Evolutionary conservation across 2,113 vertebrate species (phyloP).

Genomic region (Symphodus melops): DNA sequence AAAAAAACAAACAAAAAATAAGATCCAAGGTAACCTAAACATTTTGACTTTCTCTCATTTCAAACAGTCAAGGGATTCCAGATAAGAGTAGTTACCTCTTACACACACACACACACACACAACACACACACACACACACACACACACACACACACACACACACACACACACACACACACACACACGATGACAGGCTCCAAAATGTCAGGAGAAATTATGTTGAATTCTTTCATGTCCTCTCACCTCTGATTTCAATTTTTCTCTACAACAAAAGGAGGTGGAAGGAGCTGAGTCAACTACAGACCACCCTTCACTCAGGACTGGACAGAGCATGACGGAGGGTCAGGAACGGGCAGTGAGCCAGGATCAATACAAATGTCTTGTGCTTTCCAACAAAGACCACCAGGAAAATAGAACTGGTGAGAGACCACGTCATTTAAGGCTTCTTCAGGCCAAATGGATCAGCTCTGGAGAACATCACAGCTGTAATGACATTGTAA

Average conservation of each 20-base stretch:
- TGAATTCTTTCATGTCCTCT: slow-evolving; percentile 7
- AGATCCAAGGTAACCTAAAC: too few species aligned
- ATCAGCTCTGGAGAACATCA: slow-evolving; percentile 28
- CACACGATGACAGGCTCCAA: background rate
- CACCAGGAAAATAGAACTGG: slow-evolving; percentile 76
- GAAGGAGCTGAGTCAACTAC: slow-evolving; percentile 52
- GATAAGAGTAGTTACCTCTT: background rate
- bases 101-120: background rate
- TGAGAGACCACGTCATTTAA: slow-evolving; percentile 56
- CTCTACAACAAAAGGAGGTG: slow-evolving; percentile 67
- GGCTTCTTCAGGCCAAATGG: slow-evolving; percentile 10
- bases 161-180: background rate
- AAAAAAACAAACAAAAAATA: too few species aligned
- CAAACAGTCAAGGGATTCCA: background rate
- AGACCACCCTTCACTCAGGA: slow-evolving; percentile 62
- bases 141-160: background rate
- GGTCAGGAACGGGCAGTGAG: slow-evolving; percentile 55
- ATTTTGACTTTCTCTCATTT: background rate
- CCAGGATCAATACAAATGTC: slow-evolving; percentile 76
- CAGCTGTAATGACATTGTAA: slow-evolving; percentile 9
- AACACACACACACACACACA: background rate
- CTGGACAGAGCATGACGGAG: slow-evolving; percentile 54
- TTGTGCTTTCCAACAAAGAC: slow-evolving; percentile 64
- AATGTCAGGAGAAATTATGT: background rate
- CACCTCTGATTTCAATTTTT: slow-evolving; percentile 37